These are phyloP conservation scores for Hydriomena furcata DNA, from an alignment of 2,888 invertebrate species.

Conservation along the genomic window DNA sequence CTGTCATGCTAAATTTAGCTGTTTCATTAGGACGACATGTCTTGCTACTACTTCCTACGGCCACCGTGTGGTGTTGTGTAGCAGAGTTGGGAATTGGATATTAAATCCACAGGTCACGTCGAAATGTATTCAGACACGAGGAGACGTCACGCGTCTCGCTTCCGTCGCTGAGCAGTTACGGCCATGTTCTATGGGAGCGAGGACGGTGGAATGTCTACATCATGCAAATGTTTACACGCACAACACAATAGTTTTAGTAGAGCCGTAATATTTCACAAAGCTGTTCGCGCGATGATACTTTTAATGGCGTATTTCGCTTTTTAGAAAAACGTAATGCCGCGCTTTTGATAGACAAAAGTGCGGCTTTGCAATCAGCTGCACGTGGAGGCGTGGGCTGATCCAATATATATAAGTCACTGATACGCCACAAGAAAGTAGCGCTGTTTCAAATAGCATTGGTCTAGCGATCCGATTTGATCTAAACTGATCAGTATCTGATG, in stretches of 20 bases:
- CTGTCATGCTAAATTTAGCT: conserved; percentile 45
- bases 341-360: not conserved
- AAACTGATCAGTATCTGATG: conserved; percentile 13
- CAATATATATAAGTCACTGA: conserved; percentile 8
- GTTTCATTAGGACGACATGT: conserved; percentile 33
- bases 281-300: conserved; percentile 1
- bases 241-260: not conserved
- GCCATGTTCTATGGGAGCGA: conserved; percentile 47
- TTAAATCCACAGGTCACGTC: conserved; percentile 69
- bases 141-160: conserved; percentile 72
- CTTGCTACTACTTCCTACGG: conserved; percentile 43
- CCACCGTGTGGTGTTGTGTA: conserved; percentile 33
- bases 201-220: conserved; percentile 33
- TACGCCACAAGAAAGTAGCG: conserved; percentile 5
- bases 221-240: conserved; percentile 30
- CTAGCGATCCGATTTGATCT: conserved; percentile 5
- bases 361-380: conserved; percentile 9
- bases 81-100: conserved; percentile 41
- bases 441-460: conserved; percentile 15
- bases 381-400: not conserved
- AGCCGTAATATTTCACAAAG: conserved; percentile 4
- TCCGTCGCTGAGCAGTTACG: conserved; percentile 67
- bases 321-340: not conserved
- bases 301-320: not conserved
- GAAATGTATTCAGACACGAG: conserved; percentile 52